phyloP scores from a whole-genome alignment of 2,113 vertebrate genomes.

The Laticauda colubrina region DNA sequence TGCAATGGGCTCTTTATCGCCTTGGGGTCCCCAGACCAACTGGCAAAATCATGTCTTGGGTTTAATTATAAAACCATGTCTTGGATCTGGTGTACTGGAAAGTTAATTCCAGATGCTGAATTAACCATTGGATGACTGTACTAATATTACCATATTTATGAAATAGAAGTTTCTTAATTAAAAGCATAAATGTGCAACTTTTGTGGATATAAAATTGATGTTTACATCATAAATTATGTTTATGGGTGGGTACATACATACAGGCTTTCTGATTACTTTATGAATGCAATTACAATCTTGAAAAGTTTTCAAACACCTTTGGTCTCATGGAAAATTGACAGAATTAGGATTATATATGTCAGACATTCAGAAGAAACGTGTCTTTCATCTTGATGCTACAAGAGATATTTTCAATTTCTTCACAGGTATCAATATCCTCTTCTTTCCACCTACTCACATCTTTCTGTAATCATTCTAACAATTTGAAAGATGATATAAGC shows the following conservation, averaged over 20 bases:
- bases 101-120: neutral
- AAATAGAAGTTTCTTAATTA: neutral
- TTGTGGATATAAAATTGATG: neutral
- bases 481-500: constrained; percentile 43
- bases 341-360: neutral
- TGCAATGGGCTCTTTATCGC: neutral
- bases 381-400: constrained; percentile 31
- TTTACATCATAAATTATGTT: neutral
- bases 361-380: neutral
- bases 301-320: neutral
- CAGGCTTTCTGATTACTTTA: neutral
- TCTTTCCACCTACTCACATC: neutral
- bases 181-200: neutral
- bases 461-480: constrained; percentile 25
- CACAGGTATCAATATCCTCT: constrained; percentile 20
- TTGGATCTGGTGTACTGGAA: neutral
- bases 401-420: constrained; percentile 24
- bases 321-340: neutral
- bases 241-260: neutral
- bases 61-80: neutral
- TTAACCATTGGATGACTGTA: neutral
- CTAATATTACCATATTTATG: neutral
- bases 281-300: neutral
- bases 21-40: neutral
- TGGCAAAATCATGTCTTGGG: neutral